These are phyloP conservation scores for Heteromurus nitidus DNA, from an alignment of 2,888 invertebrate species.

Conservation along the genomic window DNA sequence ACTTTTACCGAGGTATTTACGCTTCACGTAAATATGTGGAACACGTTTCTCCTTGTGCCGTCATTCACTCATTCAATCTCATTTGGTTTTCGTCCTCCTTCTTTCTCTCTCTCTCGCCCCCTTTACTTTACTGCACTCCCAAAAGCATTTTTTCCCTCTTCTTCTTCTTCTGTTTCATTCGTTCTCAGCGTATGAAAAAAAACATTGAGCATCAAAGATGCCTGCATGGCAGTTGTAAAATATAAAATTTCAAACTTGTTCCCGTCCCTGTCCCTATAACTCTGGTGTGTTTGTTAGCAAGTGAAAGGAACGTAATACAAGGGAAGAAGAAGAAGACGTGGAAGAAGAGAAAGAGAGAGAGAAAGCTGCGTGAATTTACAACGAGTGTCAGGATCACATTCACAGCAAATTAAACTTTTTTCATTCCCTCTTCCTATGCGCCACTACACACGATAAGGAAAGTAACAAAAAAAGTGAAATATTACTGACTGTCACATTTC, in stretches of 20 bases:
- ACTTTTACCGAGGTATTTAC: background rate
- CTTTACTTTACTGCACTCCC: background rate
- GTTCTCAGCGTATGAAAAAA: background rate
- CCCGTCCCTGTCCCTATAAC: background rate
- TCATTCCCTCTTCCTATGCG: background rate
- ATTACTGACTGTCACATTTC: background rate
- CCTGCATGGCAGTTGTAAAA: constrained; percentile 5
- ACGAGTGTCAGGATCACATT: constrained; percentile 12
- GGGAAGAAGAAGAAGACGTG: too few relatives aligned
- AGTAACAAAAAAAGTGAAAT: constrained; percentile 2
- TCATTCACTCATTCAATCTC: constrained; percentile 29
- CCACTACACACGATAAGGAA: background rate
- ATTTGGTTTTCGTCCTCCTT: background rate
- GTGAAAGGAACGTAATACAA: too few relatives aligned
- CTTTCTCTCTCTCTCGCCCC: background rate
- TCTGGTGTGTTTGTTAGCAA: constrained; percentile 1
- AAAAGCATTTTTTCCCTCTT: too few relatives aligned
- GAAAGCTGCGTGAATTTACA: background rate
- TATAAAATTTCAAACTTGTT: background rate
- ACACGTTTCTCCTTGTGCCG: constrained; percentile 6
- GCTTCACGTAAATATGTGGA: constrained; percentile 20
- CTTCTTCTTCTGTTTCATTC: background rate
- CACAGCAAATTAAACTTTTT: constrained; percentile 29
- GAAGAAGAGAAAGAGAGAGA: too few relatives aligned
- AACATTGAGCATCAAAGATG: background rate